Conservation (phyloP, 1,140 invertebrate species). For the Linepithema humile region DNA sequence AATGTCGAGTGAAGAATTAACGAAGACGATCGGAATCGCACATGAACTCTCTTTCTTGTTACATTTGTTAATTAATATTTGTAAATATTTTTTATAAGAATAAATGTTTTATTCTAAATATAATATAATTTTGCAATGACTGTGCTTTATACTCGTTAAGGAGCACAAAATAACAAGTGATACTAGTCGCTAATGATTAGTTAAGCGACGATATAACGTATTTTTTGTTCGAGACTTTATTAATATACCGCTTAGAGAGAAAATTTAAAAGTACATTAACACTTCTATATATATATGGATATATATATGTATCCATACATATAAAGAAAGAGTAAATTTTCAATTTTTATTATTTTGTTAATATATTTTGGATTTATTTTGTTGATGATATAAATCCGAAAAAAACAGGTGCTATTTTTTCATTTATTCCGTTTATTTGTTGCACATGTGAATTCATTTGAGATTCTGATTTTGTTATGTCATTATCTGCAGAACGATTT, state of each 20-base stretch:
- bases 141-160: background rate
- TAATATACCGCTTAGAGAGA: background rate
- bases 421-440: background rate
- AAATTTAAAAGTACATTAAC: background rate
- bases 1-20: slow-evolving; percentile 9
- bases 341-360: slow-evolving; percentile 10
- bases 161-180: background rate
- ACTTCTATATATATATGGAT: background rate
- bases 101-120: slow-evolving; percentile 67
- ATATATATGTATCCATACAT: slow-evolving; percentile 11
- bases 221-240: background rate
- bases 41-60: slow-evolving; percentile 59
- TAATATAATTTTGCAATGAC: background rate
- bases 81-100: slow-evolving; percentile 66
- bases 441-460: background rate
- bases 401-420: background rate
- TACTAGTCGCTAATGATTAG: background rate
- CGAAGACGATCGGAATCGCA: background rate
- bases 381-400: background rate
- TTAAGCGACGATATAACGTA: background rate
- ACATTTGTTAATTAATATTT: background rate
- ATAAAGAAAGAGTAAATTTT: background rate
- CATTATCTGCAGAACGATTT: background rate
- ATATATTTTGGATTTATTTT: background rate
- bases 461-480: background rate